Conservation (phyloP, 2,113 vertebrate genomes). For the Irena cyanogastra region DNA sequence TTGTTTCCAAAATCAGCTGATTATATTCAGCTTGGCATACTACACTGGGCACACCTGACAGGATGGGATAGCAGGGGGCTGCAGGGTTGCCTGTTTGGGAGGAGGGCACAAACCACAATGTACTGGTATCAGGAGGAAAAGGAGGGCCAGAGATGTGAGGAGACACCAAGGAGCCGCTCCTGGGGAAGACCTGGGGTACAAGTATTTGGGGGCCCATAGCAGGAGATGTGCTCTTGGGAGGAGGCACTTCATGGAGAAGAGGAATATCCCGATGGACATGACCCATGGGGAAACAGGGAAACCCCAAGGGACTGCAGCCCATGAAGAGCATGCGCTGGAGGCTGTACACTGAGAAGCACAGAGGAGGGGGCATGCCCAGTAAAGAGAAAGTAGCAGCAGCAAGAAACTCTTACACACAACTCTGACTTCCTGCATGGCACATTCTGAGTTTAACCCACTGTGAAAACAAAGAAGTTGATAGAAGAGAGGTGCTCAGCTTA, state of each 20-base stretch:
- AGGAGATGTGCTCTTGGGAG: neutral
- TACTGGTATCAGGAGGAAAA: neutral
- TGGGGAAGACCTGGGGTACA: neutral
- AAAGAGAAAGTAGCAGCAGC: neutral
- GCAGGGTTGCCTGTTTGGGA: accelerated
- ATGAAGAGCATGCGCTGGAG: neutral
- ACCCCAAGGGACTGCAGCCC: neutral
- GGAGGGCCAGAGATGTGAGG: neutral
- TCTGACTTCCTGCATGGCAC: neutral
- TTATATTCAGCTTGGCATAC: neutral
- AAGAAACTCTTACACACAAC: neutral
- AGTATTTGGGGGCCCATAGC: neutral
- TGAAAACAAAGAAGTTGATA: neutral
- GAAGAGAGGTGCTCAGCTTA: neutral
- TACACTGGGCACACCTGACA: neutral
- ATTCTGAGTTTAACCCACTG: neutral
- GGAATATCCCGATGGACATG: accelerated
- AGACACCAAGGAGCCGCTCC: neutral
- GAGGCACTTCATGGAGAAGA: neutral
- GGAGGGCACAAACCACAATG: accelerated
- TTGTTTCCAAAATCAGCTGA: neutral
- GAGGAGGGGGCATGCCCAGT: accelerated
- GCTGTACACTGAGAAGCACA: neutral
- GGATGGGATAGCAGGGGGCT: neutral
- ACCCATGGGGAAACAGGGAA: neutral